A percentile compares a stretch with the other conserved stretches of the same genome.
Conservation (phyloP, 2,888 invertebrate genomes). For the Mythimna ferrago region DNA sequence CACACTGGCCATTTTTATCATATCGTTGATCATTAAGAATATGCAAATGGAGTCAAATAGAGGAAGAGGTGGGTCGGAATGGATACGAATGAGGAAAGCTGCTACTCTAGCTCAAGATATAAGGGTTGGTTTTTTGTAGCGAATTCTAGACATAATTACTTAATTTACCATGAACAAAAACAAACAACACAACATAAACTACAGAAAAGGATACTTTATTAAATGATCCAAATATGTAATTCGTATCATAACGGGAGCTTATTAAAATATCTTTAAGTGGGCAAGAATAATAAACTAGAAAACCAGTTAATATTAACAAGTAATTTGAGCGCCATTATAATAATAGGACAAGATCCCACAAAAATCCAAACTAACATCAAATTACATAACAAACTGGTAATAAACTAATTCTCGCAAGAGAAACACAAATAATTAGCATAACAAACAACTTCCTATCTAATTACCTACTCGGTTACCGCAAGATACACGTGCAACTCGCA, state of each 20-base stretch:
- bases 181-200: neutral
- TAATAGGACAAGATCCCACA: neutral
- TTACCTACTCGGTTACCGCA: constrained; percentile 79
- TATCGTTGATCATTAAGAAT: constrained; percentile 40
- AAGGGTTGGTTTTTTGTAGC: constrained; percentile 1
- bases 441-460: constrained; percentile 73
- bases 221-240: no score
- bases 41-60: constrained; percentile 39
- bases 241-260: no score
- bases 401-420: constrained; percentile 51
- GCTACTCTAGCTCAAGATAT: neutral
- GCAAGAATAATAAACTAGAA: neutral
- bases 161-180: neutral
- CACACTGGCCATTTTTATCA: constrained; percentile 30
- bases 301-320: neutral
- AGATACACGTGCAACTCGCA: constrained; percentile 72
- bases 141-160: neutral
- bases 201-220: no score
- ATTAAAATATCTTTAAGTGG: no score
- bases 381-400: constrained; percentile 57
- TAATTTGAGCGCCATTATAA: neutral
- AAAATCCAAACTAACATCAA: constrained; percentile 30
- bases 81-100: constrained; percentile 18
- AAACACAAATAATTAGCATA: constrained; percentile 62
- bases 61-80: constrained; percentile 43